Evolutionary conservation across 92 coral and sea anemone genomes (phyloP).

Genomic region (Epizoanthus ramosus): DNA sequence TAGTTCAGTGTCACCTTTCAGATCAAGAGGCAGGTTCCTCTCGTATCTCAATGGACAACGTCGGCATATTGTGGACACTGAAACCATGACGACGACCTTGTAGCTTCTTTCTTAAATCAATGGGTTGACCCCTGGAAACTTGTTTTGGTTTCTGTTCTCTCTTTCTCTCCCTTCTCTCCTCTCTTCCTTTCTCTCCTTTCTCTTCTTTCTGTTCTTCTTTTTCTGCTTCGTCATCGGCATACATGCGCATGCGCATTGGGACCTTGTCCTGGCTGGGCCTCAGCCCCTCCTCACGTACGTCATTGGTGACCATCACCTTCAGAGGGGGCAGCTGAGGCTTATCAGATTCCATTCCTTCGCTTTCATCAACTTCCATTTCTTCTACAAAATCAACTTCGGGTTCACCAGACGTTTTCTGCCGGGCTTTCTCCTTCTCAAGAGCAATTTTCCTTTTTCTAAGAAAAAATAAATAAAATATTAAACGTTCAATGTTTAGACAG

Average conservation of each 20-base stretch:
- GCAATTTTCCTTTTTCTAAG: conserved; percentile 83
- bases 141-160: conserved; percentile 22
- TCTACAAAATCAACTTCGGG: conserved; percentile 88
- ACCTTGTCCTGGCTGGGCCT: conserved; percentile 38
- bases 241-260: conserved; percentile 86
- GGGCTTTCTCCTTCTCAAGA: conserved; percentile 75
- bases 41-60: conserved; percentile 88
- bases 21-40: conserved; percentile 64
- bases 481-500: too few species aligned
- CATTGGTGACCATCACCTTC: conserved; percentile 84
- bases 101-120: conserved; percentile 84
- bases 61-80: conserved; percentile 78
- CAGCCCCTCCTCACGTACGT: conserved; percentile 53
- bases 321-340: conserved; percentile 79
- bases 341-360: conserved; percentile 73
- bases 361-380: conserved; percentile 65
- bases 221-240: conserved; percentile 70
- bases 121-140: conserved; percentile 40
- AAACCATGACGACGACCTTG: conserved; percentile 82
- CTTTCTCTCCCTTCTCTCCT: background rate
- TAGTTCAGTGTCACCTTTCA: background rate
- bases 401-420: conserved; percentile 74
- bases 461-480: background rate
- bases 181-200: conserved; percentile 46
- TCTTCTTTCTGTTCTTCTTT: conserved; percentile 10